A percentile compares a stretch with the other conserved stretches of the same genome.
phyloP scores from a whole-genome alignment of 2,888 invertebrate species.

The Arrhopalites spinosus region DNA sequence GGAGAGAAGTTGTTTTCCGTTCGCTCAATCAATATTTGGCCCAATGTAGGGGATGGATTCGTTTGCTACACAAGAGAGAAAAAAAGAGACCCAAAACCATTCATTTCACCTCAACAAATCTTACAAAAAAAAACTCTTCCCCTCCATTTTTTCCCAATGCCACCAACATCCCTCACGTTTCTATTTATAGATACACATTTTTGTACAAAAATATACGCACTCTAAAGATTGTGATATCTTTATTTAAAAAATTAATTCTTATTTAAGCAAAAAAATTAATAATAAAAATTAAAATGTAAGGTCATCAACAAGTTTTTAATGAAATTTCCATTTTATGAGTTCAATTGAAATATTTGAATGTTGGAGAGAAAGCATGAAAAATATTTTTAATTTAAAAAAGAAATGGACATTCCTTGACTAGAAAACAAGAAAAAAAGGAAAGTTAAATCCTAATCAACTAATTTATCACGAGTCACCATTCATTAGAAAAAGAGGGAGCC shows the following conservation, averaged over 20 bases:
- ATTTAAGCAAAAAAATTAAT: neutral
- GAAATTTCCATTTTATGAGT: too few relatives aligned
- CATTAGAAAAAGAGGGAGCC: neutral
- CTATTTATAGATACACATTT: too few relatives aligned
- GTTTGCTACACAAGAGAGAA: conserved; percentile 28
- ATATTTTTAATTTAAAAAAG: neutral
- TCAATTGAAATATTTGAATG: too few relatives aligned
- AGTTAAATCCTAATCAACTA: conserved; percentile 8
- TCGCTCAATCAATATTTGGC: conserved; percentile 53
- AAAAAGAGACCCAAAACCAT: conserved; percentile 20
- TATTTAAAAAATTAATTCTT: neutral
- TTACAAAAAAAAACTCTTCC: conserved; percentile 15
- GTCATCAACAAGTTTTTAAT: too few relatives aligned
- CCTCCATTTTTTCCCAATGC: neutral
- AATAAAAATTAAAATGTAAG: too few relatives aligned
- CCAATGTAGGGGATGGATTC: conserved; percentile 48
- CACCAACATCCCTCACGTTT: neutral
- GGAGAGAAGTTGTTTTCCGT: conserved; percentile 48
- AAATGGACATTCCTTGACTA: neutral
- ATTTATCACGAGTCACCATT: conserved; percentile 26
- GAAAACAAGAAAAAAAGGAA: neutral
- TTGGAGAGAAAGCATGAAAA: neutral
- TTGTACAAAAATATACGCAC: too few relatives aligned
- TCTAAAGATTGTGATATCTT: too few relatives aligned
- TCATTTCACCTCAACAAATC: conserved; percentile 12